These are phyloP conservation scores for Myiozetetes cayanensis DNA, from an alignment of 2,113 vertebrate genomes.

Conservation along the genomic window DNA sequence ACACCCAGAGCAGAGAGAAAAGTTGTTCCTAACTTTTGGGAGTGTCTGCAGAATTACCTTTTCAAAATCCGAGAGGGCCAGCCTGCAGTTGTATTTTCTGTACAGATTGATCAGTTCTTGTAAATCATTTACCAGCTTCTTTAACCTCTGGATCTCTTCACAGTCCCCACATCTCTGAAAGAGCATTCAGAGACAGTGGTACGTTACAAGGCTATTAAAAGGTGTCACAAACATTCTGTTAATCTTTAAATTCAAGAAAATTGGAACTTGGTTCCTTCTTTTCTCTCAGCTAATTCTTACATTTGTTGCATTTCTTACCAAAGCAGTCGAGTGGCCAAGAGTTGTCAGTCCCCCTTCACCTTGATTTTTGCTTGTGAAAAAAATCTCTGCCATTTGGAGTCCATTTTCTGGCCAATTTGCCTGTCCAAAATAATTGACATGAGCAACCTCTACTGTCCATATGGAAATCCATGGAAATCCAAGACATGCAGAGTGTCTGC, in stretches of 20 bases:
- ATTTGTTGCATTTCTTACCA: slow-evolving; percentile 70
- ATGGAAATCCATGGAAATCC: neutral
- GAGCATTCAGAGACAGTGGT: neutral
- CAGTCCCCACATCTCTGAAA: slow-evolving; percentile 78
- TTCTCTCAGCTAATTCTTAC: neutral
- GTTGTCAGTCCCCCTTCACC: slow-evolving; percentile 71
- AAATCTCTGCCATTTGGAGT: slow-evolving; percentile 85
- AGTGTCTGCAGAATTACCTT: slow-evolving; percentile 75
- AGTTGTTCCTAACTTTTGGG: neutral
- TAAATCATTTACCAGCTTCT: slow-evolving; percentile 81
- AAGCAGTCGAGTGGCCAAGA: slow-evolving; percentile 79
- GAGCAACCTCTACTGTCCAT: neutral
- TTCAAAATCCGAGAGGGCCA: slow-evolving; percentile 90
- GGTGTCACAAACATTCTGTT: neutral
- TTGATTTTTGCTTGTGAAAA: slow-evolving; percentile 74
- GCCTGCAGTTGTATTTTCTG: slow-evolving; percentile 86
- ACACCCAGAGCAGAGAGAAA: neutral
- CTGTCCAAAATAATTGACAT: slow-evolving; percentile 67
- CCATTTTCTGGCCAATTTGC: slow-evolving; percentile 94
- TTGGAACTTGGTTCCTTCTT: neutral
- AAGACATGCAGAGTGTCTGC: neutral
- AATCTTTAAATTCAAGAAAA: neutral
- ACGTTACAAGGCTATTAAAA: neutral
- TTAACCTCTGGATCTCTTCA: slow-evolving; percentile 81
- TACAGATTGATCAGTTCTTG: slow-evolving; percentile 84